Percentiles rank a stretch among this genome's conserved stretches.
Conservation (phyloP, 2,888 invertebrate species). For the Lycophotia porphyrea region DNA sequence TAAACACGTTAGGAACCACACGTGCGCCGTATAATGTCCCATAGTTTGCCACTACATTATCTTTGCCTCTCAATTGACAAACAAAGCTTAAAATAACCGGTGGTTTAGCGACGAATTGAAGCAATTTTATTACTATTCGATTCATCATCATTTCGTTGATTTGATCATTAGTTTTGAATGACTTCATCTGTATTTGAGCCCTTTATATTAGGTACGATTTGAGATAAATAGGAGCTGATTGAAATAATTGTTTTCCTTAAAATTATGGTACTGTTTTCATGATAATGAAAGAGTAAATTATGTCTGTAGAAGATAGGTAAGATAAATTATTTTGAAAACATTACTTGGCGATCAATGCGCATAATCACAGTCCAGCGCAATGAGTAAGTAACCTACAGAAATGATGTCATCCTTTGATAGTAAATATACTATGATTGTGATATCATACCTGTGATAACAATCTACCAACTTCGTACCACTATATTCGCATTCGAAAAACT, state of each 20-base stretch:
- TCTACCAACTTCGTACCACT: conserved; percentile 50
- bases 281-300: conserved; percentile 14
- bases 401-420: conserved; percentile 67
- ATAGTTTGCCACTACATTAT: conserved; percentile 39
- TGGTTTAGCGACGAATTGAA: conserved; percentile 37
- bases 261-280: conserved; percentile 6
- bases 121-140: conserved; percentile 43
- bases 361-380: conserved; percentile 43
- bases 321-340: conserved; percentile 42
- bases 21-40: conserved; percentile 45
- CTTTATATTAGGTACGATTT: conserved; percentile 17
- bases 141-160: conserved; percentile 29
- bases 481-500: conserved; percentile 16
- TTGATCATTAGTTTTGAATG: conserved; percentile 37
- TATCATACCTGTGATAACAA: conserved; percentile 64
- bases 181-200: conserved; percentile 30
- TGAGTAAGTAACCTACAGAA: conserved; percentile 60
- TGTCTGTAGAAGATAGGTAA: conserved; percentile 3
- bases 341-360: conserved; percentile 37
- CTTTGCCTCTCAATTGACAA: conserved; percentile 48
- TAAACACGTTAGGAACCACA: conserved; percentile 38
- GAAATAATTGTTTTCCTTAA: neutral
- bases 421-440: conserved; percentile 63
- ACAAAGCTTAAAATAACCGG: conserved; percentile 54
- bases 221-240: conserved; percentile 5